phyloP scores from a whole-genome alignment of 35 echinoderm and acorn worm species.

The Amphiura filiformis region DNA sequence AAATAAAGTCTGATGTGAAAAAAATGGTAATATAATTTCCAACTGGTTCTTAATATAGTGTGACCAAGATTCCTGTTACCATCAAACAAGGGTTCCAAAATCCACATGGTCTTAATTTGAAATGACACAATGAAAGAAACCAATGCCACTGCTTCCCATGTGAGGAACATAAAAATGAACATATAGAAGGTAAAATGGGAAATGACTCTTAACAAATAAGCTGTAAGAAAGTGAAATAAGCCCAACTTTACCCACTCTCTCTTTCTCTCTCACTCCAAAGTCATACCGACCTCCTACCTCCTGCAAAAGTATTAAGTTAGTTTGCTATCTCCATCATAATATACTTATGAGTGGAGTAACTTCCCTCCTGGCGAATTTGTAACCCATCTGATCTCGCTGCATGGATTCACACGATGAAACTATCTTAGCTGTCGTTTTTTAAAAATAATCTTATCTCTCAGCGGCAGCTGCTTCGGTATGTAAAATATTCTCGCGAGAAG shows the following conservation, averaged over 20 bases:
- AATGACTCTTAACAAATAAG: neutral
- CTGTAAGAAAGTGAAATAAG: neutral
- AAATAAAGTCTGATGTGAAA: too few relatives aligned
- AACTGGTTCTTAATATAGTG: too few relatives aligned
- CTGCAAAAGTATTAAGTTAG: neutral
- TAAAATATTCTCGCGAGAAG: neutral
- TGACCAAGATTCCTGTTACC: too few relatives aligned
- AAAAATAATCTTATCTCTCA: neutral
- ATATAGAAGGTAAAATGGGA: neutral
- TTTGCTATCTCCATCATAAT: neutral
- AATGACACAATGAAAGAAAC: neutral
- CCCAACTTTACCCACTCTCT: constrained; percentile 3
- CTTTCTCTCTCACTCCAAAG: neutral
- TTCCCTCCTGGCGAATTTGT: neutral
- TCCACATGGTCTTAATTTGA: neutral
- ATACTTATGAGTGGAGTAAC: neutral
- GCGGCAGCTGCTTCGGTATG: neutral
- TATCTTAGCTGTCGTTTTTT: neutral
- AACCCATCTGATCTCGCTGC: neutral
- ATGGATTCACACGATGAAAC: neutral
- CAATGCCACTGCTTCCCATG: too few relatives aligned
- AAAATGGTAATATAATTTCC: too few relatives aligned
- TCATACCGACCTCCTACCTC: constrained; percentile 15
- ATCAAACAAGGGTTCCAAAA: neutral
- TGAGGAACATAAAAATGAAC: neutral